Base-by-base conservation (phyloP, 1,140 invertebrate genomes). In the Rhynchophorus ferrugineus region DNA sequence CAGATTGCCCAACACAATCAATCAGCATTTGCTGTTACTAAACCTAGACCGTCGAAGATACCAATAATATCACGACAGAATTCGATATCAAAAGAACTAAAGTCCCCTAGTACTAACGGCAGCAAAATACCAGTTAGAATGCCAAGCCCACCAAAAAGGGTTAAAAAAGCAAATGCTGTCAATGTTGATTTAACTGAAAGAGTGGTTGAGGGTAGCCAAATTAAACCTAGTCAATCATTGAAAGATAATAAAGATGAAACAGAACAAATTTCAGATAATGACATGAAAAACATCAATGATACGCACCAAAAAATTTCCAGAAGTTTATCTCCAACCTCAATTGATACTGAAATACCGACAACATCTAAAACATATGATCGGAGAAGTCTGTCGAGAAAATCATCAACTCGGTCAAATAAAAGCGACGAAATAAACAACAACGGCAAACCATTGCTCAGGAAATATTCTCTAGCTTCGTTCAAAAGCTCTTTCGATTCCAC, bases 401-500 rank as follows among this genome's bases (percentile, higher is more conserved):
- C 38, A 13, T 47, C 51, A 42, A 19, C 22, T 6, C 35, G 47
- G 5, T 52, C 50, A 35, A 52, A 45, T 33, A 45, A 49, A 21
- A 53, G 51, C 13, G 51, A 60, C 20, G 56, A 60, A 18, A 56
- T 58, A 1, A 60, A 56, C 49, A 49, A 58, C 13, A 22, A 49
- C 5, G 51, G 45, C 16, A 20, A 20, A 21, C 52, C 52, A 36
- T 24, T 57, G 37, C 52, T 43, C 16, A 57, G 45, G 20, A 60
- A 58, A 54, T 45, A 39, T 43, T 61, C 17, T 14, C 57, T 8
- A 51, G 49, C 5, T 49, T 49, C 13, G 56, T 63, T 55, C 35
- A 62, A 55, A 22, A 68, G 57, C 41, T 69, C 68, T 3, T 51
- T 69, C 20, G 68, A 69, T 24, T 69, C 68, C 2, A 68, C 60